These are phyloP conservation scores for Zeugodacus cucurbitae DNA, from an alignment of 1,140 invertebrate genomes.

Conservation along the genomic window DNA sequence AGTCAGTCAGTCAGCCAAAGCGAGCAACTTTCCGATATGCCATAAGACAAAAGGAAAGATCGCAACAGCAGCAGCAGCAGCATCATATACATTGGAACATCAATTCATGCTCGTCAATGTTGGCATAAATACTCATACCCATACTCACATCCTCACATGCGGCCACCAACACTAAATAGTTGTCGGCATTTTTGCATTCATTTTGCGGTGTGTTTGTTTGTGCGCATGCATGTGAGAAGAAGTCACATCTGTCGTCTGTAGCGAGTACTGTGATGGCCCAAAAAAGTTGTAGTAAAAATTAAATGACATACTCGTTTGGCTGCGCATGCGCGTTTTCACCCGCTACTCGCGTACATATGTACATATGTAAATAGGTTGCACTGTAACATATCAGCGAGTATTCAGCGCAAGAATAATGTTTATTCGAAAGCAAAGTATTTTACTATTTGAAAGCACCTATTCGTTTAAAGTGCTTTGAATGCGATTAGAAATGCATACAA, in stretches of 20 bases:
- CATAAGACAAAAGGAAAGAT: not conserved
- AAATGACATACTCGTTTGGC: not conserved
- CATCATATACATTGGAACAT: not conserved
- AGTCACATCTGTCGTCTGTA: slow-evolving; percentile 20
- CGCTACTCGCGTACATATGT: not conserved
- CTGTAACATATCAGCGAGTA: not conserved
- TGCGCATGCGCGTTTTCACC: not conserved
- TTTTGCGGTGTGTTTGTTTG: not conserved
- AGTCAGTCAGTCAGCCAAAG: not conserved
- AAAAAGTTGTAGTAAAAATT: not conserved
- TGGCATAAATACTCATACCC: slow-evolving; percentile 2
- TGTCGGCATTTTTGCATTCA: not conserved
- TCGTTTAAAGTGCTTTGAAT: slow-evolving; percentile 16
- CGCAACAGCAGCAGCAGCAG: too few relatives aligned
- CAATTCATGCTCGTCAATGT: slow-evolving; percentile 30
- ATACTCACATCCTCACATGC: not conserved
- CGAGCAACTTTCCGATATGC: not conserved
- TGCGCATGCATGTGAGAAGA: not conserved
- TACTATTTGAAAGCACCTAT: slow-evolving; percentile 18
- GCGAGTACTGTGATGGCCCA: not conserved
- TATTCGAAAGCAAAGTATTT: slow-evolving; percentile 28
- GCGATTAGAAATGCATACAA: not conserved
- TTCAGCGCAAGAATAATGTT: not conserved
- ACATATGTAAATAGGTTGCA: not conserved
- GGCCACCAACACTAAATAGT: slow-evolving; percentile 24